phyloP scores from a whole-genome alignment of 1,140 invertebrate species.

The Marisa cornuarietis region DNA sequence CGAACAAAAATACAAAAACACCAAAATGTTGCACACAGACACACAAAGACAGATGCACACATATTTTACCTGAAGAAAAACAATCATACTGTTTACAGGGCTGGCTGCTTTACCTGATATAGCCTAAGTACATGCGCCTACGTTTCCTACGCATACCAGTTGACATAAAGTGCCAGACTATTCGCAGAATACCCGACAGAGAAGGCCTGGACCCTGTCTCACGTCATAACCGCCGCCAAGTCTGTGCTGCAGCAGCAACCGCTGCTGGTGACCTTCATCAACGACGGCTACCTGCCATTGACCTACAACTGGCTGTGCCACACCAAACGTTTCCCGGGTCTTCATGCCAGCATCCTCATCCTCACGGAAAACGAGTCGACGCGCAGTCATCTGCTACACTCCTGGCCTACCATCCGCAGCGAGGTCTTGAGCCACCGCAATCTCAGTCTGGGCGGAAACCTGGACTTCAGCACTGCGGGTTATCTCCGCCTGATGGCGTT shows the following conservation, averaged over 20 bases:
- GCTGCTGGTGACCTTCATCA: constrained; percentile 16
- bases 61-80: too few species aligned
- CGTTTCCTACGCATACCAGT: background rate
- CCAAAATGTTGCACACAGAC: too few species aligned
- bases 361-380: background rate
- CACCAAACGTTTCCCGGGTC: background rate
- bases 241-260: background rate
- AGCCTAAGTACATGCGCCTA: background rate
- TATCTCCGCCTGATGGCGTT: constrained; percentile 9
- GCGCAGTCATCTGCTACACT: background rate
- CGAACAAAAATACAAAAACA: too few species aligned
- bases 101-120: too few species aligned
- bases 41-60: too few species aligned
- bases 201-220: background rate
- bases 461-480: background rate
- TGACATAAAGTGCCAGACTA: background rate
- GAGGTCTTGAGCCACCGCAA: background rate
- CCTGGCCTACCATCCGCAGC: background rate
- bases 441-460: background rate
- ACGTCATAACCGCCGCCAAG: background rate
- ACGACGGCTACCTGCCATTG: constrained; percentile 14
- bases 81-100: too few species aligned
- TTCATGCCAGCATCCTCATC: background rate
- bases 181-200: background rate
- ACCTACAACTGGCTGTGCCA: constrained; percentile 21